These are phyloP conservation scores for Narcine bancroftii DNA, from an alignment of 2,113 vertebrate species.

Conservation along the genomic window DNA sequence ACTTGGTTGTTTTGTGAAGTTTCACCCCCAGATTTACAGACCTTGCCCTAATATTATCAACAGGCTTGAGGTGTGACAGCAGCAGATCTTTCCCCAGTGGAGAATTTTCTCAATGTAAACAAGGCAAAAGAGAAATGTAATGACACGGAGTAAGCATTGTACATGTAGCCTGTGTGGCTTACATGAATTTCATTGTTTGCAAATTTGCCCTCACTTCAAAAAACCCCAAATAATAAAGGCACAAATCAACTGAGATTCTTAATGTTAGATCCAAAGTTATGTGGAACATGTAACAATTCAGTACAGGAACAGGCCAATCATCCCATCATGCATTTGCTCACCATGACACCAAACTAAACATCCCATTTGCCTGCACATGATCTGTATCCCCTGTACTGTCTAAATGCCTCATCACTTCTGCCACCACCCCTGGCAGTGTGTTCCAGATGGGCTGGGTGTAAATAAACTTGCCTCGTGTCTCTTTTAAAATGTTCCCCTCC, in stretches of 20 bases:
- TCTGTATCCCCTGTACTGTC: no score
- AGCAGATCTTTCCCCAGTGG: background rate
- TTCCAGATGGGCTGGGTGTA: no score
- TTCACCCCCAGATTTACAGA: background rate
- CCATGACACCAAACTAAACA: no score
- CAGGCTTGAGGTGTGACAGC: background rate
- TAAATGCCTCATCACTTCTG: no score
- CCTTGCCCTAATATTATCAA: background rate
- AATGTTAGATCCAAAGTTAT: background rate
- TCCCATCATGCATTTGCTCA: no score
- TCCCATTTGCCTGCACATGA: no score
- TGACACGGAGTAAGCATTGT: background rate
- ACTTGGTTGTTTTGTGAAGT: background rate
- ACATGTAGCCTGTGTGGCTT: background rate
- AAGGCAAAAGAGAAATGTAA: background rate
- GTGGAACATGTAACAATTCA: no score
- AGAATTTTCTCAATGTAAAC: background rate
- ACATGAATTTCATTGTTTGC: background rate
- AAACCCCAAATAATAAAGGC: background rate
- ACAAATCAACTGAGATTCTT: background rate
- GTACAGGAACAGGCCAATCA: no score
- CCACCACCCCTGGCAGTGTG: no score
- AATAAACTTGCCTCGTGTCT: no score
- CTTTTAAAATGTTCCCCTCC: no score
- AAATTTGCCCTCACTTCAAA: background rate